Evolutionary conservation across 2,888 invertebrate species (phyloP).

Genomic region (Drosophila cracens): DNA sequence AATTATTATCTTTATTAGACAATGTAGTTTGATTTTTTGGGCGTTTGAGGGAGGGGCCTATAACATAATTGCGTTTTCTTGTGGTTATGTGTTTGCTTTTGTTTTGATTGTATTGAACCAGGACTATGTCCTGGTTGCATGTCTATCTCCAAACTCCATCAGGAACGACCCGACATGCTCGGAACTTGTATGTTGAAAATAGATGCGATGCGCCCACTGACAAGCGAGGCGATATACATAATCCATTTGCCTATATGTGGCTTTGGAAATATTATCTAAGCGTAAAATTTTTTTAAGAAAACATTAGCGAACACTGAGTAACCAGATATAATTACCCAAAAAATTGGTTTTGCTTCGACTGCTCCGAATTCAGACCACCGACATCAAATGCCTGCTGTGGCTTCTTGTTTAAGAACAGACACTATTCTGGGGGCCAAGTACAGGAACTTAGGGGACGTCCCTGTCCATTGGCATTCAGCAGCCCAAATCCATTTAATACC

Average conservation of each 20-base stretch:
- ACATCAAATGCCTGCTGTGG: not conserved
- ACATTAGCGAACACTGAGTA: not conserved
- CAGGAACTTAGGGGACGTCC: constrained; percentile 11
- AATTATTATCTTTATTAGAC: not conserved
- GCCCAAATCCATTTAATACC: not conserved
- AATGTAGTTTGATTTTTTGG: not conserved
- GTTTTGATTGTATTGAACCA: constrained; percentile 31
- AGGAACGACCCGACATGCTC: constrained; percentile 37
- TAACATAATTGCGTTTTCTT: constrained; percentile 38
- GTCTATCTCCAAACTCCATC: constrained; percentile 33
- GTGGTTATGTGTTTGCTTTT: not conserved
- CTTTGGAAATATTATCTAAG: not conserved
- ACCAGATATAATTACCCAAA: constrained; percentile 12
- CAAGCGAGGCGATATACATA: constrained; percentile 33
- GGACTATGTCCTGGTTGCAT: constrained; percentile 53
- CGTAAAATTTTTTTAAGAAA: not conserved
- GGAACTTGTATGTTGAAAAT: constrained; percentile 24
- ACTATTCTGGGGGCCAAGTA: constrained; percentile 20
- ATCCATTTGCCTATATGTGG: not conserved
- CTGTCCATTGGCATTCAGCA: not conserved
- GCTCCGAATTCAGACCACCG: not conserved
- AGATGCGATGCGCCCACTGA: constrained; percentile 21
- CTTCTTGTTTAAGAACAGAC: not conserved
- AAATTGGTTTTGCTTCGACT: not conserved
- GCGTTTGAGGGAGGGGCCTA: constrained; percentile 38